These are phyloP conservation scores for Mobula hypostoma DNA, from an alignment of 2,113 vertebrate genomes.

Conservation along the genomic window DNA sequence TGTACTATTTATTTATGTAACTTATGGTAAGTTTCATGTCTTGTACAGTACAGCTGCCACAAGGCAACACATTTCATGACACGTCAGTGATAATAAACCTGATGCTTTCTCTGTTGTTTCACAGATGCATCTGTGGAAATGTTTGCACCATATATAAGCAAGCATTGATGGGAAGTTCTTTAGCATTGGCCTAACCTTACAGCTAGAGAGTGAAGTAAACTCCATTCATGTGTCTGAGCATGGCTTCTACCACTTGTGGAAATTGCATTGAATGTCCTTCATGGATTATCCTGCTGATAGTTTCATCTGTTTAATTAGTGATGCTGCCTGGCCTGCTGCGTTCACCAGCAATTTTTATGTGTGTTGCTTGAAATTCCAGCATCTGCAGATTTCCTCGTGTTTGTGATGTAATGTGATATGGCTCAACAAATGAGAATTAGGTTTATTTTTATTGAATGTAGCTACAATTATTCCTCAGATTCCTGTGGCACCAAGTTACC, in stretches of 20 bases:
- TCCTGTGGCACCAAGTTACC: background rate
- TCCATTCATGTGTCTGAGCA: background rate
- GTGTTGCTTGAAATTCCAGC: too few relatives aligned
- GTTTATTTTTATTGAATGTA: background rate
- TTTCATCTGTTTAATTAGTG: background rate
- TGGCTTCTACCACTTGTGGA: background rate
- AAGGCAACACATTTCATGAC: too few relatives aligned
- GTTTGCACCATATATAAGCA: background rate
- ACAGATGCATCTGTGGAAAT: background rate
- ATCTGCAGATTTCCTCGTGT: too few relatives aligned
- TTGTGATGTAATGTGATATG: background rate
- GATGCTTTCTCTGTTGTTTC: background rate
- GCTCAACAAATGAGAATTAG: background rate
- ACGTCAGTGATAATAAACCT: too few relatives aligned
- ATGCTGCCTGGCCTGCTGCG: too few relatives aligned
- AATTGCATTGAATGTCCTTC: background rate
- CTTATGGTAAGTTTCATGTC: too few relatives aligned
- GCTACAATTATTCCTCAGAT: background rate
- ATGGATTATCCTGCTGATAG: background rate
- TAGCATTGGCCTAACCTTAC: background rate
- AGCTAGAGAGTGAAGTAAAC: background rate
- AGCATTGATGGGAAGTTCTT: background rate
- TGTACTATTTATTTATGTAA: too few relatives aligned
- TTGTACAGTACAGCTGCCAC: too few relatives aligned
- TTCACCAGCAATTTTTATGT: too few relatives aligned